A percentile compares a stretch with the other conserved stretches of the same genome.
phyloP scores from a whole-genome alignment of 2,113 vertebrate species.

The Pygoscelis adeliae region DNA sequence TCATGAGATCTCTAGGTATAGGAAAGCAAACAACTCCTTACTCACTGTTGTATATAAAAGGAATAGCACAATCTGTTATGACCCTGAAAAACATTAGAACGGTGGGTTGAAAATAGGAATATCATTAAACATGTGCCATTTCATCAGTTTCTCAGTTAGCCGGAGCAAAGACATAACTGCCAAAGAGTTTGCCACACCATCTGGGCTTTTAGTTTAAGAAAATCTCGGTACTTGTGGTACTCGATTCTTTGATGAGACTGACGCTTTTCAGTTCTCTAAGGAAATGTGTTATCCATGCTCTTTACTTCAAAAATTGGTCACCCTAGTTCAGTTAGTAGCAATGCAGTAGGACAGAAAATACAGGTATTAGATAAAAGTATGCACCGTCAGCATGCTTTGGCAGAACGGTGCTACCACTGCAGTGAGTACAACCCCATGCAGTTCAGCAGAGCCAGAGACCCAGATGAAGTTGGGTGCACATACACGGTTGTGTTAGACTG shows the following conservation, averaged over 20 bases:
- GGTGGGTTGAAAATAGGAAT: background rate
- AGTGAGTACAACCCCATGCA: fast-evolving
- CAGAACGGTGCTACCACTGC: background rate
- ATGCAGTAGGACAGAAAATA: background rate
- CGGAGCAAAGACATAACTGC: background rate
- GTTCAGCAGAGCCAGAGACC: background rate
- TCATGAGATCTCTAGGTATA: background rate
- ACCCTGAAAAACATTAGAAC: background rate
- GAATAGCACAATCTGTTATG: background rate
- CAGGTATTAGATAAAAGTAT: background rate
- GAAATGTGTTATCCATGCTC: background rate
- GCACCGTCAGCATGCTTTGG: background rate
- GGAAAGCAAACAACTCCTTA: background rate
- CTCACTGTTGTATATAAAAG: background rate
- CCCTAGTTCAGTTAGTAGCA: background rate
- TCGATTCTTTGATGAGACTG: background rate
- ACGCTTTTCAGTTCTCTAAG: background rate
- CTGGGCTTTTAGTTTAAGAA: background rate
- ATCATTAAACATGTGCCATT: background rate
- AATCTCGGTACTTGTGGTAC: background rate
- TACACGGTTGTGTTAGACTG: fast-evolving
- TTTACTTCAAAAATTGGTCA: background rate
- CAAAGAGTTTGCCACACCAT: background rate
- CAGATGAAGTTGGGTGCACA: no score
- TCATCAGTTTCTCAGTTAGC: background rate